phyloP scores from a whole-genome alignment of 2,797 vertebrate species.

The Eulemur mongoz region DNA sequence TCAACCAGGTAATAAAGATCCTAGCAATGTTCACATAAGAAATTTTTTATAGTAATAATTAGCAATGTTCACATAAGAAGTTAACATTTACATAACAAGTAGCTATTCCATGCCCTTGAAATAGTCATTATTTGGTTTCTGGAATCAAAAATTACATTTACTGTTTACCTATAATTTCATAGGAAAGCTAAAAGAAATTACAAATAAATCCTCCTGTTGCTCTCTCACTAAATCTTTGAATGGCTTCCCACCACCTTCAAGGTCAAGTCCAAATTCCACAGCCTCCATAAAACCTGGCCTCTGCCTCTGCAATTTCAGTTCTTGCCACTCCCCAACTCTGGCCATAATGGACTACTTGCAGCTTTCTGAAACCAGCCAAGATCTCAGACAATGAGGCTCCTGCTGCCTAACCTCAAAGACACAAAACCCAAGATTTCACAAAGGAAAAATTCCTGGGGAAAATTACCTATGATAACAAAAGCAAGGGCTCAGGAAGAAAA shows the following conservation, averaged over 20 bases:
- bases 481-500: neutral
- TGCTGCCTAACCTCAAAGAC: neutral
- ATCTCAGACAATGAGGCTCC: neutral
- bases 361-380: neutral
- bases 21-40: neutral
- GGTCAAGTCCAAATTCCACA: slow-evolving; percentile 23
- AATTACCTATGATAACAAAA: neutral
- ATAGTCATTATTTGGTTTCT: neutral
- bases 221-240: neutral
- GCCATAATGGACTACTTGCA: neutral
- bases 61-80: neutral
- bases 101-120: neutral
- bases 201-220: neutral
- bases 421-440: neutral
- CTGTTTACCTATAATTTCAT: neutral
- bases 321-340: neutral
- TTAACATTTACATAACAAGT: neutral
- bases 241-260: neutral
- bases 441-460: neutral
- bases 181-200: neutral
- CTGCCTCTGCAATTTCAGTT: neutral
- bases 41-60: neutral
- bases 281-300: neutral
- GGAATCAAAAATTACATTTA: neutral
- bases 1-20: neutral